These are phyloP conservation scores for Paedocypris micromegethes DNA, from an alignment of 2,797 vertebrate species.

Conservation along the genomic window DNA sequence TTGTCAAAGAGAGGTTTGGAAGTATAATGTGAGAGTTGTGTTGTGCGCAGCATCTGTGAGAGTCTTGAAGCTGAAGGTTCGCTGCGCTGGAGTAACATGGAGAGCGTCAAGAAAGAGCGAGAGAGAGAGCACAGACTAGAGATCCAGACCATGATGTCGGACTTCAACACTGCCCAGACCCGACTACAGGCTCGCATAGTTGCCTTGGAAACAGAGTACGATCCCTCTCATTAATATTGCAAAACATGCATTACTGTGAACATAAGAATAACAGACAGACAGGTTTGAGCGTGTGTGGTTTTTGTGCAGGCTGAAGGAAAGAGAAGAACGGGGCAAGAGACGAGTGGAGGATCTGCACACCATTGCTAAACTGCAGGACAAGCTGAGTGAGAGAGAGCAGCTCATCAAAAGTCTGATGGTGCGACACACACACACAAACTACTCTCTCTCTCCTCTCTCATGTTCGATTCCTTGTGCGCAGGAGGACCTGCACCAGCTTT, in stretches of 20 bases:
- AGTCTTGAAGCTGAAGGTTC: conserved; percentile 46
- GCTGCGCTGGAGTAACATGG: conserved; percentile 61
- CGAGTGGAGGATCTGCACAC: conserved; percentile 77
- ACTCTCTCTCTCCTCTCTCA: conserved; percentile 17
- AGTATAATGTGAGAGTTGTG: not conserved
- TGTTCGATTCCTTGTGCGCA: conserved; percentile 47
- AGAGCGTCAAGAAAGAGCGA: conserved; percentile 73
- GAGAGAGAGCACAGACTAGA: conserved; percentile 76
- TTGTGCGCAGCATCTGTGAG: conserved; percentile 4
- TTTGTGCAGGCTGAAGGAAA: conserved; percentile 74
- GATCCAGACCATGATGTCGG: conserved; percentile 76
- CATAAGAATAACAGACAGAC: not conserved
- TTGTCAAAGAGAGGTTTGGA: not conserved
- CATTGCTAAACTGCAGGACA: conserved; percentile 80
- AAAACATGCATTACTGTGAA: conserved; percentile 4
- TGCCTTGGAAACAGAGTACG: conserved; percentile 82
- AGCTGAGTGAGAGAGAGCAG: conserved; percentile 82
- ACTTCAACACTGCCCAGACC: conserved; percentile 78
- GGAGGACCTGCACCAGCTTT: conserved; percentile 85
- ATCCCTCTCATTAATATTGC: conserved; percentile 49
- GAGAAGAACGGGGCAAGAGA: conserved; percentile 79
- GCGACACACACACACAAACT: conserved; percentile 53
- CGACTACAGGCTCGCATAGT: conserved; percentile 82
- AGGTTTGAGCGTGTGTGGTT: no score
- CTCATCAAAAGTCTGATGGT: conserved; percentile 86